Base-by-base conservation (phyloP, 2,888 invertebrate genomes). In the Hermaeophaga mercurialis region DNA sequence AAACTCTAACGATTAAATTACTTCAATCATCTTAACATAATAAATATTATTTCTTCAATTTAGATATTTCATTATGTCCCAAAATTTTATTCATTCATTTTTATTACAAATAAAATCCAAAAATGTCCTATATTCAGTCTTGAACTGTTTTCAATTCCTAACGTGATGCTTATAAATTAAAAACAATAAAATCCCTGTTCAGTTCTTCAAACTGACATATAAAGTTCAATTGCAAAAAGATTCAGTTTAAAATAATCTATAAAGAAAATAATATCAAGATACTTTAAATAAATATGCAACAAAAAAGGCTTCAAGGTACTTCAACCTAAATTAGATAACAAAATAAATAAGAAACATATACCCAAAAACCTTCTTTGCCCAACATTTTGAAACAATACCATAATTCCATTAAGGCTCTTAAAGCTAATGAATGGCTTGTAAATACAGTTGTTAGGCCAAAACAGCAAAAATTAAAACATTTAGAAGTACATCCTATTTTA, bases 381-480 rank as follows among this genome's bases (percentile, higher is more conserved):
- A n/a, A 34, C 34, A 11, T 1, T 9, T 28, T 14, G 22, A 49
- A 48, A 48, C 36, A 48, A 50, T 50, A 50, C 50, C 33, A 52
- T 34, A 34, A 43, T 43, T 52, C n/a, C 18, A 22, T 52, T 19
- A 34, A 43, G 24, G 15, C 36, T 15, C 38, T 52, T 52, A 52
- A 14, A 43, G 12, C 43, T 43, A 43, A 22, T 33, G 43, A 33
- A 52, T 52, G 50, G 50, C 50, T 52, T 43, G 7, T 24, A 43
- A 43, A 49, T 12, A 28, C 31, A 28, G 26, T 22, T 15, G 36
- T n/a, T 22, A 17, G 12, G 34, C 19, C 14, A 24, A 22, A 24
- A 47, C 36, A 19, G 19, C 19, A n/a, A n/a, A n/a, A n/a, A n/a
- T n/a, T n/a, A n/a, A n/a, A n/a, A n/a, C n/a, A n/a, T n/a, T n/a